Evolutionary conservation across 2,797 vertebrate species (phyloP).

Genomic region (Micromesistius poutassou): DNA sequence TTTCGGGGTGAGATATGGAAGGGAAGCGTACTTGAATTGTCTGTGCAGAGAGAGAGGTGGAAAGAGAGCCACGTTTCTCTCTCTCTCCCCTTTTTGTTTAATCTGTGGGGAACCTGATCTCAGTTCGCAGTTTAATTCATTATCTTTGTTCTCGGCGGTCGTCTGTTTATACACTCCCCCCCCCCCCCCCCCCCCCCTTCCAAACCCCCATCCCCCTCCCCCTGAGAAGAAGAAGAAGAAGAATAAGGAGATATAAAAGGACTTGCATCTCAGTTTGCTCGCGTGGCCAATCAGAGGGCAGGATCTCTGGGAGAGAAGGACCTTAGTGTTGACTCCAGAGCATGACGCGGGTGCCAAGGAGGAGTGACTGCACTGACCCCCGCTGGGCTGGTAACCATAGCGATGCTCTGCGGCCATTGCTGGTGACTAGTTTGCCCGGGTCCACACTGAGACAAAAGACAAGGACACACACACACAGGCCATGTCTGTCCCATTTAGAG

Average conservation of each 20-base stretch:
- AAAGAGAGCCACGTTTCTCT: conserved; percentile 17
- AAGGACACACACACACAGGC: conserved; percentile 63
- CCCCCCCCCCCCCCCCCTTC: conserved; percentile 7
- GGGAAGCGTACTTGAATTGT: neutral
- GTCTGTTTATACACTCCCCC: conserved; percentile 56
- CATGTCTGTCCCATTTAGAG: conserved; percentile 59
- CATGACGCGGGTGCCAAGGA: conserved; percentile 54
- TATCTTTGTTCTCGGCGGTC: conserved; percentile 48
- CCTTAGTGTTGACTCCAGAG: conserved; percentile 53
- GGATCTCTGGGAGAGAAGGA: conserved; percentile 53
- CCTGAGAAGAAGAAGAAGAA: conserved; percentile 23
- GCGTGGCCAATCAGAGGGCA: conserved; percentile 50
- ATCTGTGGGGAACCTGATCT: conserved; percentile 53
- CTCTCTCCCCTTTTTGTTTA: conserved; percentile 34
- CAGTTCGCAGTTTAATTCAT: conserved; percentile 48
- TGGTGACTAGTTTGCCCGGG: conserved; percentile 61
- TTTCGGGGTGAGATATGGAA: neutral
- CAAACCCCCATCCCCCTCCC: too few species aligned
- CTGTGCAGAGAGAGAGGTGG: conserved; percentile 9
- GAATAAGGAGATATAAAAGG: conserved; percentile 21
- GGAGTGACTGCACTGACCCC: conserved; percentile 62
- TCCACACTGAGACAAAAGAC: conserved; percentile 69
- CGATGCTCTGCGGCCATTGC: conserved; percentile 58
- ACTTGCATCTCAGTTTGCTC: conserved; percentile 43
- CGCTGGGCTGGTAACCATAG: conserved; percentile 65